Percentiles rank a stretch among this genome's conserved stretches.
Evolutionary conservation across 1,140 invertebrate genomes (phyloP).

Genomic region (Drosophila auraria): DNA sequence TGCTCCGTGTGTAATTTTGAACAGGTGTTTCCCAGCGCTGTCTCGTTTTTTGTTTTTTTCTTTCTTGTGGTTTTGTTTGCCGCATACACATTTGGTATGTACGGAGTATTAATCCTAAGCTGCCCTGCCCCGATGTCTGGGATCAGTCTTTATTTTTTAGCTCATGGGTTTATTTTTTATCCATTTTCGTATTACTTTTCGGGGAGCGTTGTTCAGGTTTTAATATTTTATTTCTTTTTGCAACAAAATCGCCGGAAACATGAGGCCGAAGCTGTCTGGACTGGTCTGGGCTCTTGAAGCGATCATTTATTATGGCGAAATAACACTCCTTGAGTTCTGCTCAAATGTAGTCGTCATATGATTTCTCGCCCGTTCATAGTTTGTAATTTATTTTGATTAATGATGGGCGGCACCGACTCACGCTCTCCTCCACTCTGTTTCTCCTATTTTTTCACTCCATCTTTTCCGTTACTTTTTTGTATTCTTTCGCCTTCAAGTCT

Average conservation of each 20-base stretch:
- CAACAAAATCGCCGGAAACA: slow-evolving; percentile 42
- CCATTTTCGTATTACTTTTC: slow-evolving; percentile 17
- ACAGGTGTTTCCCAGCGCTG: slow-evolving; percentile 47
- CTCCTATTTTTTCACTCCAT: slow-evolving; percentile 9
- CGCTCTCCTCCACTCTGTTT: slow-evolving; percentile 8
- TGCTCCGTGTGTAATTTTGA: slow-evolving; percentile 52
- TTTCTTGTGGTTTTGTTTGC: slow-evolving; percentile 35
- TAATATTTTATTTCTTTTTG: slow-evolving; percentile 26
- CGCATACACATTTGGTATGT: slow-evolving; percentile 10
- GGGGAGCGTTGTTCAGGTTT: slow-evolving; percentile 28
- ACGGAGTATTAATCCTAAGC: slow-evolving; percentile 43
- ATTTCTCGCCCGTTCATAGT: slow-evolving; percentile 41
- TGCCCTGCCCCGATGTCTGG: slow-evolving; percentile 28
- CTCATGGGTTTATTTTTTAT: slow-evolving; percentile 18
- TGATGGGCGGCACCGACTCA: slow-evolving; percentile 40
- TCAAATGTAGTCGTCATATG: slow-evolving; percentile 50
- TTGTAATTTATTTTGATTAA: slow-evolving; percentile 65
- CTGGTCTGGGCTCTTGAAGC: slow-evolving; percentile 14
- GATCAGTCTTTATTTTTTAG: slow-evolving; percentile 7
- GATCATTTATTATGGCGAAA: slow-evolving; percentile 55
- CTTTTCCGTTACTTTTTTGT: slow-evolving; percentile 29
- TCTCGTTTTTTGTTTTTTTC: slow-evolving; percentile 14
- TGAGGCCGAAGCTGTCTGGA: slow-evolving; percentile 21
- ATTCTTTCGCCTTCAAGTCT: slow-evolving; percentile 33
- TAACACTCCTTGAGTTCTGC: slow-evolving; percentile 22